phyloP scores from a whole-genome alignment of 2,888 invertebrate genomes.

The Horisme vitalbata region DNA sequence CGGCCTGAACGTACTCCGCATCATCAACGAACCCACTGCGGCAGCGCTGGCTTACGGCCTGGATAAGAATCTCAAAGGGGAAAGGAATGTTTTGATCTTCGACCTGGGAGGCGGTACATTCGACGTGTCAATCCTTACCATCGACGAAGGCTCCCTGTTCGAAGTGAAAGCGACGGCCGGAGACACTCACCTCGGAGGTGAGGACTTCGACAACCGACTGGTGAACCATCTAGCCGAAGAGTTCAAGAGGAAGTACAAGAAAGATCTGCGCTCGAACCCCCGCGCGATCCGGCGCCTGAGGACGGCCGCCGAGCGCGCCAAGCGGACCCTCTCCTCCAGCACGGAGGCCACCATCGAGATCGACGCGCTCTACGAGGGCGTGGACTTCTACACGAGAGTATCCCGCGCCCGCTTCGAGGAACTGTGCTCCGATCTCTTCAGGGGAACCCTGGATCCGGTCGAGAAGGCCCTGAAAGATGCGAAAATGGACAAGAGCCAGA shows the following conservation, averaged over 20 bases:
- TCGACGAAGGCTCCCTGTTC: conserved; percentile 90
- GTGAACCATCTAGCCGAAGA: conserved; percentile 85
- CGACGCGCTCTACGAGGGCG: conserved; percentile 86
- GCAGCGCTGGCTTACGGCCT: conserved; percentile 91
- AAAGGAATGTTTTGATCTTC: conserved; percentile 86
- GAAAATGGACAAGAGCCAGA: conserved; percentile 84
- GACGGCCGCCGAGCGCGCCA: conserved; percentile 86
- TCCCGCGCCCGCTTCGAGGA: conserved; percentile 88
- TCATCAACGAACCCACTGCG: conserved; percentile 93
- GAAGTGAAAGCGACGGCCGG: conserved; percentile 89
- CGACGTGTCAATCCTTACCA: conserved; percentile 92
- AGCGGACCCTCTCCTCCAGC: conserved; percentile 65
- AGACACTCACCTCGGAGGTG: conserved; percentile 88
- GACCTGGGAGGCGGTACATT: conserved; percentile 91
- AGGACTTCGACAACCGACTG: conserved; percentile 85
- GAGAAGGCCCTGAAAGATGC: conserved; percentile 77
- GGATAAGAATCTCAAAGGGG: conserved; percentile 86
- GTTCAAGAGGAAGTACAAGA: conserved; percentile 85
- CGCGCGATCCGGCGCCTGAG: conserved; percentile 86
- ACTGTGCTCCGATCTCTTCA: conserved; percentile 83
- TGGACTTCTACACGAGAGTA: conserved; percentile 82
- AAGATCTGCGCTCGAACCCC: conserved; percentile 67
- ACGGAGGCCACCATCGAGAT: conserved; percentile 87
- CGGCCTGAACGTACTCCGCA: conserved; percentile 65
- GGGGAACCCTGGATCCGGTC: conserved; percentile 86